Evolutionary conservation across 2,797 vertebrate species (phyloP).

Genomic region (Muraenolepis orangiensis): DNA sequence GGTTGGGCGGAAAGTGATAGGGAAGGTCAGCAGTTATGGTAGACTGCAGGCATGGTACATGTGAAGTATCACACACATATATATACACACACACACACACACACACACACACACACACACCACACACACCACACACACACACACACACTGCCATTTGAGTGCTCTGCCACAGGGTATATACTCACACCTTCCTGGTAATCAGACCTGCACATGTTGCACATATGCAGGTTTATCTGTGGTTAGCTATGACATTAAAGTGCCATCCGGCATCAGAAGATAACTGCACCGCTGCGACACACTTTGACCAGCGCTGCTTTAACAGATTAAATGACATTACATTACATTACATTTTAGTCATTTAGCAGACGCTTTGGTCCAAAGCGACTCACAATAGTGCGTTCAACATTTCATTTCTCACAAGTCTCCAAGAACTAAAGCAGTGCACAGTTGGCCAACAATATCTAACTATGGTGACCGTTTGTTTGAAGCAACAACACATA

Average conservation of each 20-base stretch:
- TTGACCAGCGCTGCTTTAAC: neutral
- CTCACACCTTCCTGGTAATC: constrained; percentile 18
- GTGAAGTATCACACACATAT: constrained; percentile 16
- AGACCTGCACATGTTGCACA: constrained; percentile 17
- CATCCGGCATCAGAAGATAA: neutral
- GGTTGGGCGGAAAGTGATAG: constrained; percentile 9
- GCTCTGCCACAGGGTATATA: constrained; percentile 18
- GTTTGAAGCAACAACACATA: too few relatives aligned
- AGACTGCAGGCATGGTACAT: constrained; percentile 32
- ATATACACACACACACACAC: neutral
- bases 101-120: neutral
- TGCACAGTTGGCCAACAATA: too few relatives aligned
- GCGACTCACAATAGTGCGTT: too few relatives aligned
- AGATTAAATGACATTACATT: too few relatives aligned
- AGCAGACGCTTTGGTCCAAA: too few relatives aligned
- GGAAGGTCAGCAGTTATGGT: constrained; percentile 13
- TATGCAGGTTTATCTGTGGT: neutral
- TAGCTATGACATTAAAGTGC: neutral
- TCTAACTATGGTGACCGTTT: too few relatives aligned
- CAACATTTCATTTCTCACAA: too few relatives aligned
- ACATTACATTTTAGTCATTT: too few relatives aligned
- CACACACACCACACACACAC: constrained; percentile 6
- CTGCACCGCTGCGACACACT: neutral
- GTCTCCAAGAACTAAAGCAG: too few relatives aligned
- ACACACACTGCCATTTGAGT: constrained; percentile 34